Evolutionary conservation across 2,797 vertebrate species (phyloP), one percentile per base, ranked within the genome.

Genomic region (Acrossocheilus fasciatus): DNA sequence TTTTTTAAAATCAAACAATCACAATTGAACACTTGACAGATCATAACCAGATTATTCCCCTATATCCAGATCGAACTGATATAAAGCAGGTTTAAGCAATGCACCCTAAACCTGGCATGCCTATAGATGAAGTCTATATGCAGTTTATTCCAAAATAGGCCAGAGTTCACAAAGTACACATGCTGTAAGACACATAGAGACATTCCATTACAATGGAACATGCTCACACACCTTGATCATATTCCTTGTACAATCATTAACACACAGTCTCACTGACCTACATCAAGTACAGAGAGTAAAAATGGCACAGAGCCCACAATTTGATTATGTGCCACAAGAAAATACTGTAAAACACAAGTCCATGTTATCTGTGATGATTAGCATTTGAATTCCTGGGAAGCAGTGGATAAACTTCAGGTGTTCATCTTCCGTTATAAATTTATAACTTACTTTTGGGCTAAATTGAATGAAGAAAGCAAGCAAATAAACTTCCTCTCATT

Each of bases 321-420:
- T 66, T 78, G 47, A 50, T 72, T 57, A 75, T 34, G 47, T 45
- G 43, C 39, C 75, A 78, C 20, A 30, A 47, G 72, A 82, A 81
- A 79, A 39, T 11, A 14, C 52, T 39, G 59, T 59, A 83, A 72
- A 87, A 88, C 83, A 86, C 45, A 26, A 83, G 83, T 78, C 76
- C 80, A 39, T 59, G 59, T 88, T 89, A 89, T 90, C 86, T 70
- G 77, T 81, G 81, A 85, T 81, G 36, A 88, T 83, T 62, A 23
- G 80, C 84, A 87, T 89, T 91, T 83, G 6, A 68, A 66, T 54
- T 41, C 17, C 1, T 39, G 18, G 41, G 45, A 41, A 68, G 6
- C 10, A 62, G 57, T 10, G 26, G 26, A 23, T 43, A 64, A 45
- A 15, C 17, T 34, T 26, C 34, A 52, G 9, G 45, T 20, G 73